These are phyloP conservation scores for Ornithoptera alexandrae DNA, from an alignment of 2,888 invertebrate species.

Conservation along the genomic window DNA sequence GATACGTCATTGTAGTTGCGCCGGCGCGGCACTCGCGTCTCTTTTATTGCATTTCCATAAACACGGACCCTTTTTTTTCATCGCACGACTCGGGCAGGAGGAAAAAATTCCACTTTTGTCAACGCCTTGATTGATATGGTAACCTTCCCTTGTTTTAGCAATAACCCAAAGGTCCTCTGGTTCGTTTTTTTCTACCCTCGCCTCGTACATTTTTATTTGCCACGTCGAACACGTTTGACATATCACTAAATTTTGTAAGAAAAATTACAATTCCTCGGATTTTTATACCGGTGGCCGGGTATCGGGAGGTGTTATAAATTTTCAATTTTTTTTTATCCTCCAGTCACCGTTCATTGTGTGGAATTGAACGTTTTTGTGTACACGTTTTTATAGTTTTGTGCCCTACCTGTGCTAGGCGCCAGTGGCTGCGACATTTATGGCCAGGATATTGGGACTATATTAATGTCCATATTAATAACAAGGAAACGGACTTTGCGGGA, in stretches of 20 bases:
- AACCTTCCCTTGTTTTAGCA: slow-evolving; percentile 79
- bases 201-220: slow-evolving; percentile 75
- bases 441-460: slow-evolving; percentile 76
- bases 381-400: slow-evolving; percentile 59
- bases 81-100: slow-evolving; percentile 53
- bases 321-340: slow-evolving; percentile 54
- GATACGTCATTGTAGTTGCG: slow-evolving; percentile 42
- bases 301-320: slow-evolving; percentile 72
- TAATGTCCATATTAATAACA: slow-evolving; percentile 77
- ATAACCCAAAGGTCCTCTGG: slow-evolving; percentile 64
- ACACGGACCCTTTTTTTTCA: slow-evolving; percentile 69
- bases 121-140: slow-evolving; percentile 78
- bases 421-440: slow-evolving; percentile 76
- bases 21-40: slow-evolving; percentile 49
- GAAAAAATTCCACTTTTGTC: slow-evolving; percentile 73
- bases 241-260: slow-evolving; percentile 79
- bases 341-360: slow-evolving; percentile 64
- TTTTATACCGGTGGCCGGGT: slow-evolving; percentile 71
- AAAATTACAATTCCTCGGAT: slow-evolving; percentile 73
- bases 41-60: slow-evolving; percentile 73
- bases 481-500: slow-evolving; percentile 61
- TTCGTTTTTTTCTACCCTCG: slow-evolving; percentile 54
- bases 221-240: slow-evolving; percentile 76
- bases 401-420: slow-evolving; percentile 77
- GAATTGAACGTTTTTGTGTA: slow-evolving; percentile 66